Conservation (phyloP, 2,888 invertebrate genomes). For the Omphaloscelis lunosa region DNA sequence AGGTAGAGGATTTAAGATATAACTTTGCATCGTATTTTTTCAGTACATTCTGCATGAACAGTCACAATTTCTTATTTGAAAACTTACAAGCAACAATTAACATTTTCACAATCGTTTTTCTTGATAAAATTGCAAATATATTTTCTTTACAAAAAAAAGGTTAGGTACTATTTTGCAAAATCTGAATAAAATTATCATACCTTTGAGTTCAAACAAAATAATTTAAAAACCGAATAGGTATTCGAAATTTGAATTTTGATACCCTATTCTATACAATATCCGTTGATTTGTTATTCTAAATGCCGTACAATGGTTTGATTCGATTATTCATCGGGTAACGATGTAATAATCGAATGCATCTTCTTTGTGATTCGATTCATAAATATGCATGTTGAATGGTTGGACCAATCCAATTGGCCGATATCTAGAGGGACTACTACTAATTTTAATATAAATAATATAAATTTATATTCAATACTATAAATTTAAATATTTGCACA, state of each 20-base stretch:
- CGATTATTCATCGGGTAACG: slow-evolving; percentile 43
- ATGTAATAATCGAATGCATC: slow-evolving; percentile 53
- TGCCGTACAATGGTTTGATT: slow-evolving; percentile 39
- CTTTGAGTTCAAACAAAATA: slow-evolving; percentile 17
- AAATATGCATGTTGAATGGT: slow-evolving; percentile 49
- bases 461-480: too few species aligned
- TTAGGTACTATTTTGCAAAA: background rate
- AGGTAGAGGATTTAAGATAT: background rate
- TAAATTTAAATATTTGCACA: too few species aligned
- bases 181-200: slow-evolving; percentile 14
- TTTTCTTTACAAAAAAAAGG: background rate
- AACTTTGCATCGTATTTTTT: background rate
- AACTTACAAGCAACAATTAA: background rate
- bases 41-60: background rate
- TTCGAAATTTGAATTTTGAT: background rate
- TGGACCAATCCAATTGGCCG: background rate
- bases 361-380: slow-evolving; percentile 56
- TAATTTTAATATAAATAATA: background rate
- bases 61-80: background rate
- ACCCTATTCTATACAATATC: slow-evolving; percentile 13
- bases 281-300: slow-evolving; percentile 48
- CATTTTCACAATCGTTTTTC: background rate
- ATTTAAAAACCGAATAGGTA: slow-evolving; percentile 50
- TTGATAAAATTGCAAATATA: background rate
- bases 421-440: slow-evolving; percentile 1